A percentile compares a stretch with the other conserved stretches of the same genome.
phyloP scores from a whole-genome alignment of 2,888 invertebrate genomes.

The Limenitis camilla region DNA sequence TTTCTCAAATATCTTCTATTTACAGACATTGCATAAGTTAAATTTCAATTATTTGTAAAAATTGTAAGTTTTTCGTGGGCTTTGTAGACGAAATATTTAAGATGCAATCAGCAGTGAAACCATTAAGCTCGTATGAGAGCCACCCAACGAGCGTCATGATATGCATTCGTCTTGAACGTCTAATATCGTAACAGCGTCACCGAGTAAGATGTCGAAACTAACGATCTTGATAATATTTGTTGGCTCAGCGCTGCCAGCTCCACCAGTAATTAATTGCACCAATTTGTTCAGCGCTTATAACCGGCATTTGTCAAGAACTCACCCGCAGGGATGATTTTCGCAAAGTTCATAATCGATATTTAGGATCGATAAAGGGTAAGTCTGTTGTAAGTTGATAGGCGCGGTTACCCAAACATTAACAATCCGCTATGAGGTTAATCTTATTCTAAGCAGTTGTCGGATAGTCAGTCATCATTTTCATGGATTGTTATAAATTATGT shows the following conservation, averaged over 20 bases:
- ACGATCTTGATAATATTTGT: conserved; percentile 74
- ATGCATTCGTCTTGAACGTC: conserved; percentile 43
- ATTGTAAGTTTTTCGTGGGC: not conserved
- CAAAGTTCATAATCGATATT: conserved; percentile 70
- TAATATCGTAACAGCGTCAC: conserved; percentile 46
- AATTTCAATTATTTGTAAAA: too few relatives aligned
- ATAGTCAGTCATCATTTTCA: too few relatives aligned
- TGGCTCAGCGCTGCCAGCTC: conserved; percentile 64
- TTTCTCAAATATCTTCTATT: too few relatives aligned
- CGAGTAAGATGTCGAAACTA: conserved; percentile 66
- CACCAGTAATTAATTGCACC: conserved; percentile 66
- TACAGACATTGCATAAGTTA: too few relatives aligned
- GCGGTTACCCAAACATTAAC: conserved; percentile 47
- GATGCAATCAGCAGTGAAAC: conserved; percentile 17
- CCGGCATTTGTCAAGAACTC: conserved; percentile 68
- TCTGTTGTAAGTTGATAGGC: conserved; percentile 11
- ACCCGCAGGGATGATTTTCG: conserved; percentile 63
- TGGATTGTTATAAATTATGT: too few relatives aligned
- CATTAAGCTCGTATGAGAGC: conserved; percentile 19
- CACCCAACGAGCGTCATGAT: conserved; percentile 26
- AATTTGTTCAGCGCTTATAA: conserved; percentile 72
- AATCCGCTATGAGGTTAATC: conserved; percentile 28
- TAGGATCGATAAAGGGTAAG: conserved; percentile 48
- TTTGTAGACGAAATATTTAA: not conserved
- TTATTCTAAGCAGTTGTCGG: not conserved